Evolutionary conservation across 2,113 vertebrate species (phyloP).

Genomic region (Daphoenositta chrysoptera): DNA sequence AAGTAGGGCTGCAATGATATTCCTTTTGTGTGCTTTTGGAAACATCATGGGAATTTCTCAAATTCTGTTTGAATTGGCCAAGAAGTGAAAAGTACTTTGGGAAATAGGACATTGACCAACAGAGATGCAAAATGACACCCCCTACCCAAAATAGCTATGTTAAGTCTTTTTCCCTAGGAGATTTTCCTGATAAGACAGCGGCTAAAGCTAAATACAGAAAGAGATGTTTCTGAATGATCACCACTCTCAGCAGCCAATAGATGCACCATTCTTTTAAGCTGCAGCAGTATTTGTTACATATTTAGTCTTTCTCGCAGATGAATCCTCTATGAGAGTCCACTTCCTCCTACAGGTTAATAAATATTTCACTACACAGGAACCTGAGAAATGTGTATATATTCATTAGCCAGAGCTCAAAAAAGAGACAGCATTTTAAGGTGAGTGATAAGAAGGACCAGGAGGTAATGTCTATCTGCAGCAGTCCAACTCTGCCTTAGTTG

Average conservation of each 20-base stretch:
- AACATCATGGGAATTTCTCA: background rate
- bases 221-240: background rate
- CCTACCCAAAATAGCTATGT: rapidly evolving
- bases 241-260: background rate
- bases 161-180: background rate
- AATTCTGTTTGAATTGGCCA: background rate
- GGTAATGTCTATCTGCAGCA: background rate
- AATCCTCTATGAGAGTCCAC: background rate
- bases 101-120: background rate
- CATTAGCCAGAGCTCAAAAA: background rate
- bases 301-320: background rate
- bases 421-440: background rate
- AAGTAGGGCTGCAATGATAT: background rate
- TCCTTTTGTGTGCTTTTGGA: background rate
- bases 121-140: rapidly evolving
- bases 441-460: background rate
- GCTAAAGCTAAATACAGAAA: background rate
- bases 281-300: background rate
- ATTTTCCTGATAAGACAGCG: background rate
- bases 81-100: background rate
- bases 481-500: background rate
- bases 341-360: background rate
- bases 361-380: background rate
- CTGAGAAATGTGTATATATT: background rate
- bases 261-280: background rate